Percentiles rank a stretch among this genome's conserved stretches.
These are phyloP conservation scores for Galeopsomyia nigrocyanea DNA, from an alignment of 2,888 invertebrate species.

Conservation along the genomic window DNA sequence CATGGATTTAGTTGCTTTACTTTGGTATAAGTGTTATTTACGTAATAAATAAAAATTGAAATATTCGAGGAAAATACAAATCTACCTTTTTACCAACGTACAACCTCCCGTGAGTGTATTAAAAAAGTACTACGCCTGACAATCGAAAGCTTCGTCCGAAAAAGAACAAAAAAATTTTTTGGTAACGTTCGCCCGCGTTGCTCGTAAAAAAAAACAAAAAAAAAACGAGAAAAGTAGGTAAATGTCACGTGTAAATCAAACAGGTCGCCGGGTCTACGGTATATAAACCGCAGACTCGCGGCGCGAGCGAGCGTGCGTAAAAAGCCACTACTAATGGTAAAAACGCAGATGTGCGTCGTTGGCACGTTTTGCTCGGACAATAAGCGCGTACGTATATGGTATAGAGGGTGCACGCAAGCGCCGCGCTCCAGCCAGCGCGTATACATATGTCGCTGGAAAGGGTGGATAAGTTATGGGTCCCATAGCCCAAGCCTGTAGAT, in stretches of 20 bases:
- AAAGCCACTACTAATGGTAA: conserved; percentile 40
- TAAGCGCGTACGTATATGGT: too few relatives aligned
- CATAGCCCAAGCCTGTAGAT: conserved; percentile 66
- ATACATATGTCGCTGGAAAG: conserved; percentile 54
- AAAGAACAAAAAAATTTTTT: too few relatives aligned
- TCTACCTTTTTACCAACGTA: too few relatives aligned
- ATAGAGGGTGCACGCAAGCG: conserved; percentile 28
- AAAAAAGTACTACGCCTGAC: too few relatives aligned
- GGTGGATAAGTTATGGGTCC: conserved; percentile 66
- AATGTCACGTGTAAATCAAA: conserved; percentile 31
- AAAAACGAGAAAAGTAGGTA: not conserved
- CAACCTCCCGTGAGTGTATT: too few relatives aligned
- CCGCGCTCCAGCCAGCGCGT: conserved; percentile 21
- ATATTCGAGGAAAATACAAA: too few relatives aligned
- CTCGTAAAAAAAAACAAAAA: conserved; percentile 22
- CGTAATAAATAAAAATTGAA: too few relatives aligned
- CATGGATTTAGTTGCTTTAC: too few relatives aligned
- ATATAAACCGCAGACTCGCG: not conserved
- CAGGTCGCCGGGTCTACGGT: conserved; percentile 14
- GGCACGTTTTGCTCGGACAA: conserved; percentile 30
- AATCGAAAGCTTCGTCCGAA: too few relatives aligned
- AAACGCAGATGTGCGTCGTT: conserved; percentile 32
- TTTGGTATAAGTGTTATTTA: too few relatives aligned
- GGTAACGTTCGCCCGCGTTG: not conserved
- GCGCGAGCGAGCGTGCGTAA: not conserved